phyloP scores from a whole-genome alignment of 2,888 invertebrate species.

The Diadromus collaris region DNA sequence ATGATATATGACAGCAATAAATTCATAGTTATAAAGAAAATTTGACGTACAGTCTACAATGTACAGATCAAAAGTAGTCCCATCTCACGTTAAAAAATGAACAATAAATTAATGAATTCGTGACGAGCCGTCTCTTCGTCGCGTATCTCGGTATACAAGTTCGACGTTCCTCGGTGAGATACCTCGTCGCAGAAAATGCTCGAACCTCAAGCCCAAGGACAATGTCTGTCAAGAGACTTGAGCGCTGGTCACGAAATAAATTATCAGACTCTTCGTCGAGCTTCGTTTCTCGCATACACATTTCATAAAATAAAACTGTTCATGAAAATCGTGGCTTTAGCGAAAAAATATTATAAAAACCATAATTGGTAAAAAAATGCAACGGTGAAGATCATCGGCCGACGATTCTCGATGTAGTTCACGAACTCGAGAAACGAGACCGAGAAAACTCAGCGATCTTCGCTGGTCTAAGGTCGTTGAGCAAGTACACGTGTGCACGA shows the following conservation, averaged over 20 bases:
- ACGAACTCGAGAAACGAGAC: conserved; percentile 1
- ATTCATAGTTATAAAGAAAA: neutral
- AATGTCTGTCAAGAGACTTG: conserved; percentile 27
- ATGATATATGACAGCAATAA: neutral
- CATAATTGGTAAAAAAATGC: conserved; percentile 11
- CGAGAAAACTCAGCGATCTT: conserved; percentile 32
- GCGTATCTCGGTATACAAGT: neutral
- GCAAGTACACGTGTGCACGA: conserved; percentile 49
- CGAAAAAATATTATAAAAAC: too few species aligned
- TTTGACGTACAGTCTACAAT: neutral
- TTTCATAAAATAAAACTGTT: neutral
- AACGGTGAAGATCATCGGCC: neutral
- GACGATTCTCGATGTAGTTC: conserved; percentile 3
- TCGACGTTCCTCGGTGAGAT: conserved; percentile 9
- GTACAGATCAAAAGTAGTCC: conserved; percentile 14
- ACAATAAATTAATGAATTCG: conserved; percentile 4
- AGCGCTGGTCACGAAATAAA: conserved; percentile 47
- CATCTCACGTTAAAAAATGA: neutral
- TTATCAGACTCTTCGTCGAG: conserved; percentile 15
- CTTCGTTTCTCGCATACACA: neutral
- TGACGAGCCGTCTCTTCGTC: conserved; percentile 14
- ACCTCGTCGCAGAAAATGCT: neutral
- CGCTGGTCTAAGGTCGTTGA: conserved; percentile 56
- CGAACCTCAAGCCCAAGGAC: conserved; percentile 22
- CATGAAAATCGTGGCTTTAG: conserved; percentile 8